phyloP scores from a whole-genome alignment of 1,140 invertebrate species.

The Psix sp. region DNA sequence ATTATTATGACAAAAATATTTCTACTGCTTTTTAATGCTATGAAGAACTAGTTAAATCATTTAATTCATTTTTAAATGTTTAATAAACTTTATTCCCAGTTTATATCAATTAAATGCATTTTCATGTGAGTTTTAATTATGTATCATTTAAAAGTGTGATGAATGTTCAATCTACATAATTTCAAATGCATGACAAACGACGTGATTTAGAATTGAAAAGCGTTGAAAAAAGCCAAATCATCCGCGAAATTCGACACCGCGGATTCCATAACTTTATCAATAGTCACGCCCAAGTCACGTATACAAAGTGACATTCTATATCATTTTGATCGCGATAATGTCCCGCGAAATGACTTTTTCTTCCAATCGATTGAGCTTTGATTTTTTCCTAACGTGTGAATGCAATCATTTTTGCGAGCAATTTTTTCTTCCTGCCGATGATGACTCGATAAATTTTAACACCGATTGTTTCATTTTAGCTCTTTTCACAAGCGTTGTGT shows the following conservation, averaged over 20 bases:
- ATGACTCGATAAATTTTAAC: too few relatives aligned
- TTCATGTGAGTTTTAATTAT: conserved; percentile 27
- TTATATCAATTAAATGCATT: conserved; percentile 26
- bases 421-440: too few relatives aligned
- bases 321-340: conserved; percentile 30
- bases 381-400: too few relatives aligned
- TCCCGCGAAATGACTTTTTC: conserved; percentile 3
- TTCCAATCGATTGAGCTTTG: conserved; percentile 18
- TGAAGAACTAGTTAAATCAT: too few relatives aligned
- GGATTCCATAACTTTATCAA: conserved; percentile 24
- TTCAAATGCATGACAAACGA: conserved; percentile 28
- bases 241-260: conserved; percentile 5
- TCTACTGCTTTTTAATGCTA: too few relatives aligned
- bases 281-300: conserved; percentile 14
- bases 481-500: too few relatives aligned
- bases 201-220: conserved; percentile 6
- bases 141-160: conserved; percentile 22
- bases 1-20: too few relatives aligned
- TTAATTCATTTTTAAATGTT: too few relatives aligned
- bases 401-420: too few relatives aligned
- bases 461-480: too few relatives aligned
- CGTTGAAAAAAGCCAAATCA: conserved; percentile 19
- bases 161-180: conserved; percentile 25
- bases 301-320: too few relatives aligned
- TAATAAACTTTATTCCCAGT: conserved; percentile 17